A percentile compares a stretch with the other conserved stretches of the same genome.
These are phyloP conservation scores for Sinocyclocheilus grahami DNA, from an alignment of 2,113 vertebrate genomes.

Conservation along the genomic window DNA sequence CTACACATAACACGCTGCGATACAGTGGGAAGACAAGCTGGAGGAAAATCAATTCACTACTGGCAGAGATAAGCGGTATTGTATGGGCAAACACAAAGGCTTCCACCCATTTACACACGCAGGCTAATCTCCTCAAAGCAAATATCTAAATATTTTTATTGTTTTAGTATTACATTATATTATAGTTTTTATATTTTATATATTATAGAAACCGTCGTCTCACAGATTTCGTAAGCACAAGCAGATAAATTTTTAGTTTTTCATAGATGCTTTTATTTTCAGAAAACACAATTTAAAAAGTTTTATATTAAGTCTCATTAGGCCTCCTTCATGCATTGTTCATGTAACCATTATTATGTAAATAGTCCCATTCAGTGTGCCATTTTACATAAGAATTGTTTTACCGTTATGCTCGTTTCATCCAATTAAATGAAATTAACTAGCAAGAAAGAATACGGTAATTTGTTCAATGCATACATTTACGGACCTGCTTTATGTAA, in stretches of 20 bases:
- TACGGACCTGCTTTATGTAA: background rate
- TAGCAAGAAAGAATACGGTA: background rate
- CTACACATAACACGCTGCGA: constrained; percentile 49
- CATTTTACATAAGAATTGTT: background rate
- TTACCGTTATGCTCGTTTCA: background rate
- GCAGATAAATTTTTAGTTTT: background rate
- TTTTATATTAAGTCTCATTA: background rate
- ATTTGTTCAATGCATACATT: constrained; percentile 8
- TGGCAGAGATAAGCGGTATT: constrained; percentile 64
- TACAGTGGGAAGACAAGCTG: constrained; percentile 53
- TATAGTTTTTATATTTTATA: too few species aligned
- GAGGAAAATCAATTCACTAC: constrained; percentile 62
- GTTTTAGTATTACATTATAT: too few species aligned
- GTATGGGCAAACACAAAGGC: constrained; percentile 56
- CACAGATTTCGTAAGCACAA: background rate
- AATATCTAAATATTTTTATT: background rate
- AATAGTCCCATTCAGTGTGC: background rate
- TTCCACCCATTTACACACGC: constrained; percentile 55
- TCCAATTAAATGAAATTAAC: background rate
- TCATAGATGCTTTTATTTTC: constrained; percentile 3
- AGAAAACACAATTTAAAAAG: background rate
- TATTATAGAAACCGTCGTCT: too few species aligned
- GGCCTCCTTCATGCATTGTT: background rate
- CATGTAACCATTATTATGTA: background rate
- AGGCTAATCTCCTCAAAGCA: constrained; percentile 60